Evolutionary conservation across 2,888 invertebrate genomes (phyloP).

Genomic region (Ligdia adustata): DNA sequence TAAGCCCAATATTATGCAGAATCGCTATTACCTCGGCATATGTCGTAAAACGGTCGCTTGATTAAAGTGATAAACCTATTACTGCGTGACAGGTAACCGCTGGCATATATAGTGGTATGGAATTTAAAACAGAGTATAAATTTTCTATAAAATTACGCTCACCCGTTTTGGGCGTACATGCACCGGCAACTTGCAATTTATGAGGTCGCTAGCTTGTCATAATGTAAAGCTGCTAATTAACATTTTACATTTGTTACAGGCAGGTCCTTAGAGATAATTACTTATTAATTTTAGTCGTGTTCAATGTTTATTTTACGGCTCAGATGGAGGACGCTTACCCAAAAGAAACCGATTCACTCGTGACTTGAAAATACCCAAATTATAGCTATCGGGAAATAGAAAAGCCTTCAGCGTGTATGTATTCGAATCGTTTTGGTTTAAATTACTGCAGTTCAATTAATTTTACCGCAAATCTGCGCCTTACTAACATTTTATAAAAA

Average conservation of each 20-base stretch:
- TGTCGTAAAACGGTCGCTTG: slow-evolving; percentile 32
- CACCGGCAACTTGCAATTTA: slow-evolving; percentile 7
- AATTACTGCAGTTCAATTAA: too few relatives aligned
- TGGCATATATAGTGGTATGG: slow-evolving; percentile 9
- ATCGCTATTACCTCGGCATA: slow-evolving; percentile 27
- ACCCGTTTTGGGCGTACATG: slow-evolving; percentile 4
- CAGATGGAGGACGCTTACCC: too few relatives aligned
- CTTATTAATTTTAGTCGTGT: too few relatives aligned
- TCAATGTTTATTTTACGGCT: too few relatives aligned
- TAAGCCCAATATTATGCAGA: slow-evolving; percentile 7
- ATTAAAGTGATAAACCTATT: slow-evolving; percentile 34
- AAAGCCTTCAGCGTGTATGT: too few relatives aligned
- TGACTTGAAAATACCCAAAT: too few relatives aligned
- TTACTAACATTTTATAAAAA: slow-evolving; percentile 12
- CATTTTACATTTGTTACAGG: too few relatives aligned
- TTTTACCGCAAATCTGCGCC: slow-evolving; percentile 1
- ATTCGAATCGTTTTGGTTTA: too few relatives aligned
- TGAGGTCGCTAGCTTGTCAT: slow-evolving; percentile 15
- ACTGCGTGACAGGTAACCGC: slow-evolving; percentile 25
- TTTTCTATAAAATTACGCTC: slow-evolving; percentile 26
- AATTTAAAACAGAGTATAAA: slow-evolving; percentile 35
- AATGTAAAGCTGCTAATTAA: too few relatives aligned
- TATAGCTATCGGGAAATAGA: too few relatives aligned
- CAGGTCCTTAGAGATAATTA: too few relatives aligned
- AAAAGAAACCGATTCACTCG: too few relatives aligned